Conservation (phyloP, 2,797 vertebrate genomes). For the Babyrousa celebensis region DNA sequence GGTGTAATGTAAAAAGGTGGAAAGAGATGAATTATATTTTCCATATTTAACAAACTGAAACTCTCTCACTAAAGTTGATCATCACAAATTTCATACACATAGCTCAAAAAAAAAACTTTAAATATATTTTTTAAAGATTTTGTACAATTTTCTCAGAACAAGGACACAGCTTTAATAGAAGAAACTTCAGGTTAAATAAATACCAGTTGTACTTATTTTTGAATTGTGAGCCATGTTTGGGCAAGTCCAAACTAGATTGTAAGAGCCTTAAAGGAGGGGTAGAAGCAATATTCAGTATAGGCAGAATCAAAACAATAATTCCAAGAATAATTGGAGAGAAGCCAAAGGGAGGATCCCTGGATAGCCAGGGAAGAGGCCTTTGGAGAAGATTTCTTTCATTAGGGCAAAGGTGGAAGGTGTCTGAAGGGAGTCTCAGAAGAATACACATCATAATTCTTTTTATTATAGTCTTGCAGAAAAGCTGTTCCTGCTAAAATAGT, state of each 20-base stretch:
- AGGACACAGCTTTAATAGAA: background rate
- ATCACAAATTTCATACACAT: background rate
- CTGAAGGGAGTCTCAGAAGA: background rate
- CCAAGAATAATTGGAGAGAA: background rate
- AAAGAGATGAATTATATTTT: background rate
- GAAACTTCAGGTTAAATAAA: background rate
- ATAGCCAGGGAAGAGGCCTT: background rate
- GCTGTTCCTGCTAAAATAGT: background rate
- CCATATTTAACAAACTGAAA: background rate
- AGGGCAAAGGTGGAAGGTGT: background rate
- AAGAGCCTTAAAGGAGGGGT: background rate
- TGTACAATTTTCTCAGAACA: constrained; percentile 17
- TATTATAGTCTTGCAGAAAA: background rate
- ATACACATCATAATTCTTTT: background rate
- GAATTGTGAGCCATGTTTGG: background rate
- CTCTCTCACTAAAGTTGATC: background rate
- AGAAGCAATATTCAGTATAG: background rate
- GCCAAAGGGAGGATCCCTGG: background rate
- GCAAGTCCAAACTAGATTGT: background rate
- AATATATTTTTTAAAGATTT: background rate
- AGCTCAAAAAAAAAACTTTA: background rate
- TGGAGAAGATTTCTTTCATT: background rate
- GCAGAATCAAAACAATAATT: background rate
- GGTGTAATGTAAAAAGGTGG: background rate
- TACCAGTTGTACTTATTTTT: background rate